Percentiles rank a stretch among this genome's conserved stretches.
These are phyloP conservation scores for Phrynocephalus vlangalii DNA, from an alignment of 2,797 vertebrate species.

Conservation along the genomic window DNA sequence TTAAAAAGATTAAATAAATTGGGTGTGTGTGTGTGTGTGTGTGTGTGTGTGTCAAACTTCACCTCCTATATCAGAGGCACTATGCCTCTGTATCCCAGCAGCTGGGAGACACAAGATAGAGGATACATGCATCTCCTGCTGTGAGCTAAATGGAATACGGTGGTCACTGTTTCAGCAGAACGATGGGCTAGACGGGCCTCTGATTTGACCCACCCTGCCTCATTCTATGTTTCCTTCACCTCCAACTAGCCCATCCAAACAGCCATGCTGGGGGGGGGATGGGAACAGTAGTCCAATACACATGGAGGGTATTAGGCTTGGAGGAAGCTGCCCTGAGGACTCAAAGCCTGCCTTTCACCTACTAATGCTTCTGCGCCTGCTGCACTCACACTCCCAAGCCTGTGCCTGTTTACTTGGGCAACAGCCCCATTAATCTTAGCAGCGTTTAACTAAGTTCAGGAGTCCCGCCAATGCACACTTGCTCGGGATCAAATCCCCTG, in stretches of 20 bases:
- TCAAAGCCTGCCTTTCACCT: neutral
- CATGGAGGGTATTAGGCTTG: neutral
- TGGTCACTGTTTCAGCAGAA: neutral
- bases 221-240: neutral
- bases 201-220: neutral
- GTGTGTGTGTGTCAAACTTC: neutral
- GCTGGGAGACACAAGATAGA: neutral
- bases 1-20: neutral
- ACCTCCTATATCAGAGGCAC: no score
- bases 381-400: neutral
- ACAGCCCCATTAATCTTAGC: neutral
- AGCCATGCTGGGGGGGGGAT: neutral
- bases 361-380: constrained; percentile 16
- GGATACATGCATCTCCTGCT: neutral
- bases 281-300: neutral
- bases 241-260: neutral
- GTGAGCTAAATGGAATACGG: no score
- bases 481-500: neutral
- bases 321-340: neutral
- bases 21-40: no score
- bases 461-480: neutral
- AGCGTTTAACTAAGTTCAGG: neutral
- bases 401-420: constrained; percentile 4
- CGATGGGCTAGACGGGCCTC: neutral
- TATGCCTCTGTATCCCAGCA: neutral